phyloP scores from a whole-genome alignment of 2,888 invertebrate genomes.

The Melolontha melolontha region DNA sequence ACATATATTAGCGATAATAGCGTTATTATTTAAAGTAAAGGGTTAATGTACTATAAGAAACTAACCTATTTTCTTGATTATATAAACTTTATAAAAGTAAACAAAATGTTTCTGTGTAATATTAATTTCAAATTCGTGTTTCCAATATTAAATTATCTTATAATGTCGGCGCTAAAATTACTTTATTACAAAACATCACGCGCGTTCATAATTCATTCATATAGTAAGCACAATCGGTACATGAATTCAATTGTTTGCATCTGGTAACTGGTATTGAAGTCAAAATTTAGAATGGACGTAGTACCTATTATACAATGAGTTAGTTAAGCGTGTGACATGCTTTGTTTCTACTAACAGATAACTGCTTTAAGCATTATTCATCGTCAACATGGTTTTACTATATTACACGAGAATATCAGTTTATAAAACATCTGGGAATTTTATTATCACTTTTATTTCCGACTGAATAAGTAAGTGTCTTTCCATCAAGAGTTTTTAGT shows the following conservation, averaged over 20 bases:
- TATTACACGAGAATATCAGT: neutral
- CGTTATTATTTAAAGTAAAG: too few species aligned
- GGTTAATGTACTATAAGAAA: too few species aligned
- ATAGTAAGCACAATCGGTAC: neutral
- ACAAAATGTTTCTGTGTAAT: too few species aligned
- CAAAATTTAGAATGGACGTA: neutral
- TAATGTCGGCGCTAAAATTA: too few species aligned
- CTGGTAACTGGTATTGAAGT: conserved; percentile 7
- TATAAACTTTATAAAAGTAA: too few species aligned
- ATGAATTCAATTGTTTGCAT: conserved; percentile 1
- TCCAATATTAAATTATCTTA: too few species aligned
- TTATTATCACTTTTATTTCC: conserved; percentile 12
- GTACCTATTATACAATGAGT: neutral
- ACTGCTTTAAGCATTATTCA: conserved; percentile 5
- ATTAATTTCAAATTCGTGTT: too few species aligned
- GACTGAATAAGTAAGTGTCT: neutral
- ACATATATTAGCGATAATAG: too few species aligned
- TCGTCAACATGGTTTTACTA: neutral
- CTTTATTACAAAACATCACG: too few species aligned
- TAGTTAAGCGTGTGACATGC: neutral
- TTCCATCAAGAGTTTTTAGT: too few species aligned
- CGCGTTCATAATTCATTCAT: neutral
- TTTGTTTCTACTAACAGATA: conserved; percentile 8
- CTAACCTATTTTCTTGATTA: too few species aligned
- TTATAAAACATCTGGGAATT: conserved; percentile 1